A percentile compares a stretch with the other conserved stretches of the same genome.
Conservation (phyloP, 2,888 invertebrate species). For the Mesochorus sp. region DNA sequence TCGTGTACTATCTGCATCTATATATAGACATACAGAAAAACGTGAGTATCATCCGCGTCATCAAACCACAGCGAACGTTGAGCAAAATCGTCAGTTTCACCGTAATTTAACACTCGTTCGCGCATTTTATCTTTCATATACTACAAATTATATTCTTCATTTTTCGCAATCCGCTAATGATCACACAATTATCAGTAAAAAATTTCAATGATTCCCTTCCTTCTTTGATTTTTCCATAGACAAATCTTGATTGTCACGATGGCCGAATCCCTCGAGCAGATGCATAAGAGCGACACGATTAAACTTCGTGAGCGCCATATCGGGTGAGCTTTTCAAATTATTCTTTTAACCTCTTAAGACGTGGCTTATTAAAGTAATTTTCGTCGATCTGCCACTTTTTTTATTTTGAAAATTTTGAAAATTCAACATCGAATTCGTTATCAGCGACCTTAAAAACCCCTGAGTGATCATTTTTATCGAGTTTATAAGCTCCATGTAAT, state of each 20-base stretch:
- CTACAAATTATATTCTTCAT: not conserved
- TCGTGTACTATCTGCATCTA: not conserved
- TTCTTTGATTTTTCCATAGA: constrained; percentile 6
- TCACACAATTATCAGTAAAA: not conserved
- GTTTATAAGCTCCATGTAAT: too few relatives aligned
- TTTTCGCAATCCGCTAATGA: too few relatives aligned
- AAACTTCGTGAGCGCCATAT: constrained; percentile 91
- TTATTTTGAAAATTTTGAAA: not conserved
- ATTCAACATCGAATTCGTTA: too few relatives aligned
- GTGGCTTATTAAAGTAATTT: too few relatives aligned
- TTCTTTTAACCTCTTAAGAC: too few relatives aligned
- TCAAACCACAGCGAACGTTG: not conserved
- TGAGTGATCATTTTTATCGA: too few relatives aligned
- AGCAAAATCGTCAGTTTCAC: not conserved
- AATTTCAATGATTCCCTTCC: not conserved
- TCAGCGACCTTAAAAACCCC: too few relatives aligned
- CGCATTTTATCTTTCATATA: not conserved
- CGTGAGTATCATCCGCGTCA: not conserved
- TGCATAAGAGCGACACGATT: constrained; percentile 92
- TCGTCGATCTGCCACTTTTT: too few relatives aligned
- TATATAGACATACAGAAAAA: not conserved
- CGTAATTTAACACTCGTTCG: too few relatives aligned
- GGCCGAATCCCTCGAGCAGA: constrained; percentile 86
- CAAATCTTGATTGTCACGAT: constrained; percentile 71
- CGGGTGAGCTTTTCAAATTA: too few relatives aligned